Percentiles rank a stretch among this genome's conserved stretches.
Conservation (phyloP, 2,797 vertebrate species). For the Okamejei kenojei region DNA sequence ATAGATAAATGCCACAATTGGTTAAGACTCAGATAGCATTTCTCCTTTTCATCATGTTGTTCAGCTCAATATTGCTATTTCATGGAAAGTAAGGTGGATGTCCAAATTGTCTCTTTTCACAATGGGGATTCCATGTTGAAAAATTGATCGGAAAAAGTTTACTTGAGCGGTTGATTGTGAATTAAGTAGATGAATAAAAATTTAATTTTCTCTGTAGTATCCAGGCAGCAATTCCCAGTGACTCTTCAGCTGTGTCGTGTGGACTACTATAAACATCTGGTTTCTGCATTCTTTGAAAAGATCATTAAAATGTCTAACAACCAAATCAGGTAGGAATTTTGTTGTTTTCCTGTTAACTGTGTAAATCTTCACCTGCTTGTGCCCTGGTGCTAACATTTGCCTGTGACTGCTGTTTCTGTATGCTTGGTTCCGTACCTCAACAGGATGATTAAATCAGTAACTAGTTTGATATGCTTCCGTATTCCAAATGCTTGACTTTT, state of each 20-base stretch:
- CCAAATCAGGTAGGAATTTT: constrained; percentile 19
- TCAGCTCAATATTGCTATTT: neutral
- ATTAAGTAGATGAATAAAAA: too few species aligned
- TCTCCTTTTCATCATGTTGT: too few species aligned
- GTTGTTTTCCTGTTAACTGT: neutral
- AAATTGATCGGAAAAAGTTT: neutral
- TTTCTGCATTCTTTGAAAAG: constrained; percentile 5
- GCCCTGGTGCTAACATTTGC: neutral
- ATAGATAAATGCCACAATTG: neutral
- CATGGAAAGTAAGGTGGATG: neutral
- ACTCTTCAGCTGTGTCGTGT: neutral
- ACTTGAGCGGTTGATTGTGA: too few species aligned
- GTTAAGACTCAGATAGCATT: too few species aligned
- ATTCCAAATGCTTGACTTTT: too few species aligned
- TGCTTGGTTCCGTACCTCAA: neutral
- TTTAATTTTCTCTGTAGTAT: neutral
- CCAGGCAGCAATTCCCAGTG: neutral
- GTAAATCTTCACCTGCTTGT: neutral
- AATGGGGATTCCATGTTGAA: neutral
- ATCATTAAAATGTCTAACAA: neutral
- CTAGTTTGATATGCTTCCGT: too few species aligned
- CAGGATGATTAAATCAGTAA: neutral
- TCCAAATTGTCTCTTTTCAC: neutral
- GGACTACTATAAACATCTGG: neutral
- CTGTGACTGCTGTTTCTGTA: neutral